Evolutionary conservation across 1,140 invertebrate genomes (phyloP), one percentile per base, ranked within the genome.

Genomic region (Pogonus chalceus): DNA sequence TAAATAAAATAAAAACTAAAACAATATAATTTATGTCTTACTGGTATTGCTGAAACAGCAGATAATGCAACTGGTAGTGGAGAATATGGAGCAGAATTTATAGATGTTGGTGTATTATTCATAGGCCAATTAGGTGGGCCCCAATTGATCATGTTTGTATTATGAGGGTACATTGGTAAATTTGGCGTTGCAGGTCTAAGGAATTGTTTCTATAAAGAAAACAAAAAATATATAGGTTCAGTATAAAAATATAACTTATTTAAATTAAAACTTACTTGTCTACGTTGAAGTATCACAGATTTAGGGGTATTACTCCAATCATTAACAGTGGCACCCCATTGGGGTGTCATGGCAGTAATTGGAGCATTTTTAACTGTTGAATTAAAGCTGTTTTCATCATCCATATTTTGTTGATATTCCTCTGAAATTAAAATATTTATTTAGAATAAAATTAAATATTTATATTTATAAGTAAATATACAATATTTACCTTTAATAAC

Each of bases 401-500:
- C 37, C 4, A 10, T 16, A 43, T 43, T 12, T 4, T 43, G 7
- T 18, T 43, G 20, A 46, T 53, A 47, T 20, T 46, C 18, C n/a
- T 47, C 26, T 43, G 22, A 14, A 50, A 21, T 7, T 31, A 12
- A 43, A 18, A 18, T 18, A 43, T 43, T 12, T 4, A 18, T 12
- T 16, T n/a, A n/a, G n/a, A n/a, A n/a, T n/a, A n/a, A n/a, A n/a
- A n/a, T n/a, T n/a, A n/a, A n/a, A n/a, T n/a, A n/a, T n/a, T n/a
- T n/a, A n/a, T n/a, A n/a, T n/a, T n/a, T n/a, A n/a, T n/a, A n/a
- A n/a, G n/a, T n/a, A n/a, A n/a, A n/a, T 35, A n/a, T 21, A 53
- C 9, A 43, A 51, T 24, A 54, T 18, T 62, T 72, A 89, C 88
- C 90, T 82, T 93, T 92, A 35, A 96, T 92, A 23, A 93, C 87